Conservation (phyloP, 2,888 invertebrate genomes). For the Melipona beecheii region DNA sequence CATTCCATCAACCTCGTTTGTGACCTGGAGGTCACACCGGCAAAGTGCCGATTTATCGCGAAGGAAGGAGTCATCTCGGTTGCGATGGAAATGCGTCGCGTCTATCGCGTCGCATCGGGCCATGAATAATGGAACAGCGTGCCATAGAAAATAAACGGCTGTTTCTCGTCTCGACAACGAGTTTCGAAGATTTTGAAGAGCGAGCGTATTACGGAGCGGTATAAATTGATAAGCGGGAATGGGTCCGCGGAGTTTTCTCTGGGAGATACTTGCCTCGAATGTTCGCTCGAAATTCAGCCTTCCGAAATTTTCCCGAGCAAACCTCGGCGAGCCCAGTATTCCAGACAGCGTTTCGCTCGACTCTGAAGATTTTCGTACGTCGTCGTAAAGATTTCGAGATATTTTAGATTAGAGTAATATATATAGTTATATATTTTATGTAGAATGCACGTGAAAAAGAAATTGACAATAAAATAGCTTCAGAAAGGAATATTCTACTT, state of each 20-base stretch:
- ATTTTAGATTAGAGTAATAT: no score
- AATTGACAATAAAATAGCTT: no score
- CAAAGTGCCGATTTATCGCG: constrained; percentile 69
- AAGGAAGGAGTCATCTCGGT: constrained; percentile 67
- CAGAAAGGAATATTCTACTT: no score
- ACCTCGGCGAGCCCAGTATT: no score
- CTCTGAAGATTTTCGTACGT: no score
- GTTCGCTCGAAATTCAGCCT: background rate
- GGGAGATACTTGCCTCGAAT: background rate
- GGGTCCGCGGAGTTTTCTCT: background rate
- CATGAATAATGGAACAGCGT: constrained; percentile 39
- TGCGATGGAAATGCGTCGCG: constrained; percentile 70
- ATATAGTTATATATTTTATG: no score
- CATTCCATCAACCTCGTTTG: constrained; percentile 61
- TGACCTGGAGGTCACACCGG: constrained; percentile 56
- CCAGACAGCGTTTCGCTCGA: no score
- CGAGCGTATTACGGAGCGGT: background rate
- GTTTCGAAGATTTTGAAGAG: background rate
- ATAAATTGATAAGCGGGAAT: background rate
- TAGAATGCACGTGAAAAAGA: no score
- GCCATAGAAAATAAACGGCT: background rate
- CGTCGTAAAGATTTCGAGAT: no score
- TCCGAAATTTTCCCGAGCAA: no score
- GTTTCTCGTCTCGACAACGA: background rate
- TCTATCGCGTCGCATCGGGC: constrained; percentile 34